A percentile compares a stretch with the other conserved stretches of the same genome.
phyloP scores from a whole-genome alignment of 2,797 vertebrate species.

The Hirundo rustica region DNA sequence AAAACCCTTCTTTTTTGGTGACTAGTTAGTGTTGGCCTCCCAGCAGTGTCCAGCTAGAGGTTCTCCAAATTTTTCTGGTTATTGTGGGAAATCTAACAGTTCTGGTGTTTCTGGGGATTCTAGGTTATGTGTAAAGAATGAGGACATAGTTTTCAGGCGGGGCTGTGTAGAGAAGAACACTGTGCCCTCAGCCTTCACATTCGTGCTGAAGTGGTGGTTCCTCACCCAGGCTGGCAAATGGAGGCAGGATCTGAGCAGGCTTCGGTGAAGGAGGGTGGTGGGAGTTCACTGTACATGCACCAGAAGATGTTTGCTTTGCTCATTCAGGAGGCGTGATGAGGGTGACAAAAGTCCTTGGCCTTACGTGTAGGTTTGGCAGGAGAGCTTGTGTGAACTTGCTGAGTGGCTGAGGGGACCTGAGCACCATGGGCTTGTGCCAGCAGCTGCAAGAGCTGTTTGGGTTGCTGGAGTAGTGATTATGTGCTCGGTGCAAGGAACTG shows the following conservation, averaged over 20 bases:
- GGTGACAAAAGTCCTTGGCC: background rate
- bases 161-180: background rate
- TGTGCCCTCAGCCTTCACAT: background rate
- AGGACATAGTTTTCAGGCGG: background rate
- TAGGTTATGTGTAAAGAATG: background rate
- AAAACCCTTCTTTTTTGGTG: background rate
- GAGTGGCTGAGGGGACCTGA: background rate
- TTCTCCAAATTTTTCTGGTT: background rate
- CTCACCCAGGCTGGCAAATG: background rate
- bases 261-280: background rate
- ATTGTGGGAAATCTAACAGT: background rate
- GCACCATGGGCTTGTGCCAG: background rate
- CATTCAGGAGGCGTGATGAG: background rate
- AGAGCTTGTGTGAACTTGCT: background rate
- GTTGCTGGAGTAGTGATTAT: background rate
- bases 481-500: background rate
- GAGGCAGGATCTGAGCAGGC: background rate
- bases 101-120: background rate
- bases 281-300: background rate
- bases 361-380: background rate
- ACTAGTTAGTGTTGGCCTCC: background rate
- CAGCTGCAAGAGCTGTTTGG: fast-evolving
- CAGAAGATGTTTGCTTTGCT: background rate
- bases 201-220: background rate
- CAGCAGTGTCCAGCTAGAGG: background rate